Conservation (phyloP, 2,113 vertebrate genomes). For the Dicentrarchus labrax region DNA sequence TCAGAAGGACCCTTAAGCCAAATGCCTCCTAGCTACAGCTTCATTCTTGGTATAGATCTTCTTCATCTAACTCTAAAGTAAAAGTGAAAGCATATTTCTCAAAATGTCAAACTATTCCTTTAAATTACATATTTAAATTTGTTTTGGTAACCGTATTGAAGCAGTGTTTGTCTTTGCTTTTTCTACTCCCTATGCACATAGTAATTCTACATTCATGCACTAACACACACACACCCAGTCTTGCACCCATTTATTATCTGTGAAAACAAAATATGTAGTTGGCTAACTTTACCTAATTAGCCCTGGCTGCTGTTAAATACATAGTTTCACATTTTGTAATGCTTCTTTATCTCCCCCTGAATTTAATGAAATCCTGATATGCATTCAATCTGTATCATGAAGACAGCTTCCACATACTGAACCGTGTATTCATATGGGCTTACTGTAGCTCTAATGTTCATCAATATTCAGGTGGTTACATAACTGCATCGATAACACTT, state of each 20-base stretch:
- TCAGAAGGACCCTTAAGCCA: background rate
- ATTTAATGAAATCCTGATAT: constrained; percentile 11
- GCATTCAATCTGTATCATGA: constrained; percentile 10
- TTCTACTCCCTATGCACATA: background rate
- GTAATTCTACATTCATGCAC: background rate
- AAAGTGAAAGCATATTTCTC: background rate
- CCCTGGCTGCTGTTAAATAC: background rate
- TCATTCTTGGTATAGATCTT: background rate
- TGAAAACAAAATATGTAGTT: background rate
- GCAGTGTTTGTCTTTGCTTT: background rate
- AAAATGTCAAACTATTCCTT: background rate
- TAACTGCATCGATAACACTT: constrained; percentile 71
- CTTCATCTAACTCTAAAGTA: background rate
- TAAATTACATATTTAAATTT: background rate
- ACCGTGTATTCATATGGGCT: constrained; percentile 47
- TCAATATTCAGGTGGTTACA: constrained; percentile 77
- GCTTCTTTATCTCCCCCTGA: background rate
- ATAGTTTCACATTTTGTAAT: background rate
- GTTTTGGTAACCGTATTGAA: background rate
- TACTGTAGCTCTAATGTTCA: constrained; percentile 57
- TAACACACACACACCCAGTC: background rate
- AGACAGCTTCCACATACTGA: constrained; percentile 32
- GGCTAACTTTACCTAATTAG: background rate
- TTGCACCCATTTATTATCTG: background rate
- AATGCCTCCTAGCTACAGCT: background rate